Conservation (phyloP, 2,888 invertebrate species). For the Melitaea athalia region DNA sequence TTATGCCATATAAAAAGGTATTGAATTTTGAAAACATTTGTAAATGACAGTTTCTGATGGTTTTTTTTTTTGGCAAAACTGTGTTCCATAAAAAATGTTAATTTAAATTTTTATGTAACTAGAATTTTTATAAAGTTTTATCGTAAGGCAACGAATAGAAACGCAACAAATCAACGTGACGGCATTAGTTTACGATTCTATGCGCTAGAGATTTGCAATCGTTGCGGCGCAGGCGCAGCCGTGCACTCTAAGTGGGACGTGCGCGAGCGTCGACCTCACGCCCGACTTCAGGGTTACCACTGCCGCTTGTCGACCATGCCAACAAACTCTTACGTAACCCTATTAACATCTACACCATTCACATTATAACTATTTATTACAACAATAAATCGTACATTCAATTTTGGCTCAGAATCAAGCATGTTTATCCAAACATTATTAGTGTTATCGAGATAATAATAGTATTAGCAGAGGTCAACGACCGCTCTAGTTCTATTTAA, state of each 20-base stretch:
- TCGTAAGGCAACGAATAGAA: conserved; percentile 37
- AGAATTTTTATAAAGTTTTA: conserved; percentile 23
- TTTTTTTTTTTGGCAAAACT: not conserved
- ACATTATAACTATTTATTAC: conserved; percentile 30
- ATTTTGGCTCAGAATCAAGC: conserved; percentile 58
- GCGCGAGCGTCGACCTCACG: conserved; percentile 75
- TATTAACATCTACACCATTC: conserved; percentile 36
- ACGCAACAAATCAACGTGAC: conserved; percentile 45
- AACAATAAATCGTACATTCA: conserved; percentile 25
- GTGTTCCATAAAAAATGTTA: not conserved
- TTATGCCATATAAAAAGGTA: too few relatives aligned
- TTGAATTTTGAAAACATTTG: not conserved
- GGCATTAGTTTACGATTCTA: conserved; percentile 49
- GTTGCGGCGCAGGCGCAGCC: conserved; percentile 58
- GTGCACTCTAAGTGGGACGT: conserved; percentile 73
- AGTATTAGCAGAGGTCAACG: conserved; percentile 61
- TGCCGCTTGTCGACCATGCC: conserved; percentile 48
- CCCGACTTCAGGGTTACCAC: conserved; percentile 77
- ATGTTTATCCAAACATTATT: conserved; percentile 64
- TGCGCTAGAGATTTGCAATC: conserved; percentile 71
- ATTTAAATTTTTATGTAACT: not conserved
- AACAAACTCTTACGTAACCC: conserved; percentile 44
- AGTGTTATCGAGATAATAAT: conserved; percentile 70
- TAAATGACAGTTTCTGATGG: not conserved
- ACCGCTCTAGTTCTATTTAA: conserved; percentile 75